Base-by-base conservation (phyloP, 2,797 vertebrate genomes). In the Microtus californicus region DNA sequence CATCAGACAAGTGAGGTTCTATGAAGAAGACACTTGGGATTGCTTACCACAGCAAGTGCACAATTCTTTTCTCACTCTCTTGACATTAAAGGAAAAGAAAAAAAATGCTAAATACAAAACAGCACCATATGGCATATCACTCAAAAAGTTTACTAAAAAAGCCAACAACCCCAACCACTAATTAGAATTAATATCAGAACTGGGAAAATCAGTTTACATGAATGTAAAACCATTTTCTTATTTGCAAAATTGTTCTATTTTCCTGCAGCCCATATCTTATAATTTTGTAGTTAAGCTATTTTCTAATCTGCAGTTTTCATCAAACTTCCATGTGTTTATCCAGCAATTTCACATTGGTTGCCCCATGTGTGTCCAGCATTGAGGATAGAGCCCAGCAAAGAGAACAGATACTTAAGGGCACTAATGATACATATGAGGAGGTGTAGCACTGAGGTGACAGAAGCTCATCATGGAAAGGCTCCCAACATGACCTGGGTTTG, bases 221-320 rank as follows among this genome's bases (percentile, higher is more conserved):
- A 59, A 81, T 77, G 40, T 63, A 81, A 48, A 77, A 2, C n/a
- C 79, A 83, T 88, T 91, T 93, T 43, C 74, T 76, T 87, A 88
- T 90, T 90, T 94, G 56, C 11, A 88, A 86, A 96, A 78, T 51
- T 73, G 10, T 86, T 86, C 51, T 63, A 43, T 9, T 89, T 95
- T 91, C 85, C 51, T 69, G 0, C 51, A 63, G 13, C 63, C 48
- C 34, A 34, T 45, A 56, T 93, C 10, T 40, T 94, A 71, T n/a
- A 93, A 37, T 87, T 90, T 87, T 73, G 4, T 37, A 65, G n/a
- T 73, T 87, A 77, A 89, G 74, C 85, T 71, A 54, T 73, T 95
- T 96, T 93, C 71, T 78, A 54, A 90, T 37, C 51, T 90, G n/a
- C 87, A 78, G n/a, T 17, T 71, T 48, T 40, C 43, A 51, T 65